A percentile compares a stretch with the other conserved stretches of the same genome.
phyloP scores from a whole-genome alignment of 2,888 invertebrate genomes.

The Drosophila ezoana region DNA sequence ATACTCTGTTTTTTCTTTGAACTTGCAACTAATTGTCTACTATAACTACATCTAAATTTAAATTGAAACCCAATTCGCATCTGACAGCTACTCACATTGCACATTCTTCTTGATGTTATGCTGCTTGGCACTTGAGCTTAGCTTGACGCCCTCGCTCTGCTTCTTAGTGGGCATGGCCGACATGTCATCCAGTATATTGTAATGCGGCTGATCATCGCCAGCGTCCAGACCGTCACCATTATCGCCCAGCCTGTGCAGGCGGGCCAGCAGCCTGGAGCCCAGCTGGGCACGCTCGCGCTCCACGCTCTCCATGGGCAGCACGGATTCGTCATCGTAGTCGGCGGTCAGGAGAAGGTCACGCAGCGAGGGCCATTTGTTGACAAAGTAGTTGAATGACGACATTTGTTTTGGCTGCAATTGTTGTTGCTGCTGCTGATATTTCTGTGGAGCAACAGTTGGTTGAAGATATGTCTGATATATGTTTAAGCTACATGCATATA shows the following conservation, averaged over 20 bases:
- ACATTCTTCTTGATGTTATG: conserved; percentile 83
- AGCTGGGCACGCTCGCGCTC: conserved; percentile 42
- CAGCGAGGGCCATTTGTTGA: conserved; percentile 79
- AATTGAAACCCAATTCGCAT: not conserved
- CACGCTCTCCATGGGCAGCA: conserved; percentile 33
- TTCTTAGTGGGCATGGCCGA: conserved; percentile 70
- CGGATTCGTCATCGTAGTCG: conserved; percentile 73
- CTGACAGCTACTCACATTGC: conserved; percentile 77
- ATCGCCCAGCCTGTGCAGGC: conserved; percentile 64
- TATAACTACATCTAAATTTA: not conserved
- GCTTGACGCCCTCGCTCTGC: conserved; percentile 29
- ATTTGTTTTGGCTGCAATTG: conserved; percentile 48
- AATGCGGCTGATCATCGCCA: conserved; percentile 40
- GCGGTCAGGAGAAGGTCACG: conserved; percentile 71
- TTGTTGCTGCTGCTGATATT: conserved; percentile 34
- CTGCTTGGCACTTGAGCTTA: conserved; percentile 64
- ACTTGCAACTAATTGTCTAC: not conserved
- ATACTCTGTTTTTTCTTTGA: not conserved
- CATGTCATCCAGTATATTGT: conserved; percentile 45
- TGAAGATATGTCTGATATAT: not conserved
- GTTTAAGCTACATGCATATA: no score
- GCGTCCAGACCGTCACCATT: conserved; percentile 16
- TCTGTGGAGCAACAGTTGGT: conserved; percentile 24
- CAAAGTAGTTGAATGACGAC: conserved; percentile 58
- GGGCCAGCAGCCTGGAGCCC: conserved; percentile 59